These are phyloP conservation scores for Potorous gilbertii DNA, from an alignment of 2,797 vertebrate genomes.

Conservation along the genomic window DNA sequence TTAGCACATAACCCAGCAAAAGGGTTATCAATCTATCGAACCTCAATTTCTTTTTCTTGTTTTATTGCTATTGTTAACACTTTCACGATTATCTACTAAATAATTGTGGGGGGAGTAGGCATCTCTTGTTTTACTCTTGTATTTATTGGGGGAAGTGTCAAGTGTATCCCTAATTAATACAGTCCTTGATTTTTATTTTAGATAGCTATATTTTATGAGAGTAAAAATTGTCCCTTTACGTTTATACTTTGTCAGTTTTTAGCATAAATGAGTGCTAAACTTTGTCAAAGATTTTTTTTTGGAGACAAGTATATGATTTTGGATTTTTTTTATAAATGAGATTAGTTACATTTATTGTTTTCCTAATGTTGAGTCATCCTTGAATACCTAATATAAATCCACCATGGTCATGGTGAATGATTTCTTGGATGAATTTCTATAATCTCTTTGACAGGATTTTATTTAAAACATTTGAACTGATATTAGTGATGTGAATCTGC, in stretches of 20 bases:
- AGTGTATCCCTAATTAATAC: not conserved
- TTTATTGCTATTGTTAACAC: no score
- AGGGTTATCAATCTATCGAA: no score
- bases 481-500: not conserved
- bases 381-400: not conserved
- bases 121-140: no score
- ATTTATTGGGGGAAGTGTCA: no score
- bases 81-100: no score
- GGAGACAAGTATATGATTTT: not conserved
- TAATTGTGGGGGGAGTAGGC: no score
- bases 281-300: not conserved
- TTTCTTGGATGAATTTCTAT: not conserved
- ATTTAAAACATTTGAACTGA: not conserved
- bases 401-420: not conserved
- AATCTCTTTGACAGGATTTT: not conserved
- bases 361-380: not conserved
- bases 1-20: no score
- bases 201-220: not conserved
- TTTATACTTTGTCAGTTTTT: not conserved
- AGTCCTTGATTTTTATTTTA: not conserved
- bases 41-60: no score
- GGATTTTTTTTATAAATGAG: not conserved
- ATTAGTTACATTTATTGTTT: not conserved
- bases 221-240: not conserved
- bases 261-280: not conserved